Conservation (phyloP, 2,113 vertebrate genomes). For the Sinosuthora webbiana region DNA sequence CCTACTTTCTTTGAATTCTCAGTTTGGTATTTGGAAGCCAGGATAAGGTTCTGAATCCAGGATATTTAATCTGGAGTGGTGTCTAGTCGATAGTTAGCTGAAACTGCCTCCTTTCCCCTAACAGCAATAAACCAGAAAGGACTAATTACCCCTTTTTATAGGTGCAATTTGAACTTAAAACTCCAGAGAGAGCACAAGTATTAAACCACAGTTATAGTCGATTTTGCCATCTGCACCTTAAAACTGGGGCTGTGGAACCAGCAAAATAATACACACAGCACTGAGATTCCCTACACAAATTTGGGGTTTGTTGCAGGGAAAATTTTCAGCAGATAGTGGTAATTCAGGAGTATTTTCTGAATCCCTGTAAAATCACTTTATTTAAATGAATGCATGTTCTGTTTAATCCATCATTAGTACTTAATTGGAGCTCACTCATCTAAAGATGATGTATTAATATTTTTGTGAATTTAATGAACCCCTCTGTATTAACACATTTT, state of each 20-base stretch:
- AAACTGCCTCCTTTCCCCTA: conserved; percentile 61
- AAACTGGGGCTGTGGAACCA: conserved; percentile 30
- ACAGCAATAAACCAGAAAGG: conserved; percentile 63
- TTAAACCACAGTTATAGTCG: conserved; percentile 44
- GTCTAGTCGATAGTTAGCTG: conserved; percentile 61
- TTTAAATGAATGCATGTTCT: background rate
- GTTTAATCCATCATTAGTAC: background rate
- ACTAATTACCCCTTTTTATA: conserved; percentile 74
- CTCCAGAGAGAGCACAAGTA: conserved; percentile 52
- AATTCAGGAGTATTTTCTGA: background rate
- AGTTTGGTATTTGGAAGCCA: conserved; percentile 45
- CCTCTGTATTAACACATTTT: background rate
- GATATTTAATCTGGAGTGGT: conserved; percentile 60
- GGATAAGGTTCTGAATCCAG: conserved; percentile 10
- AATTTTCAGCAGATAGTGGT: background rate
- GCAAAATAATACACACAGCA: background rate
- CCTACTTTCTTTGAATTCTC: conserved; percentile 63
- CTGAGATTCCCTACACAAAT: background rate
- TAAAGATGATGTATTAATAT: background rate
- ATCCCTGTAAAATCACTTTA: background rate
- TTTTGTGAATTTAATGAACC: background rate
- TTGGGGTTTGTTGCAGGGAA: background rate
- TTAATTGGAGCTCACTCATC: background rate
- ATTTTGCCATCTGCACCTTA: conserved; percentile 66
- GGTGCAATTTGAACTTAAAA: conserved; percentile 68